phyloP scores from a whole-genome alignment of 2,888 invertebrate species.

The Drosophila parthenogenetica region DNA sequence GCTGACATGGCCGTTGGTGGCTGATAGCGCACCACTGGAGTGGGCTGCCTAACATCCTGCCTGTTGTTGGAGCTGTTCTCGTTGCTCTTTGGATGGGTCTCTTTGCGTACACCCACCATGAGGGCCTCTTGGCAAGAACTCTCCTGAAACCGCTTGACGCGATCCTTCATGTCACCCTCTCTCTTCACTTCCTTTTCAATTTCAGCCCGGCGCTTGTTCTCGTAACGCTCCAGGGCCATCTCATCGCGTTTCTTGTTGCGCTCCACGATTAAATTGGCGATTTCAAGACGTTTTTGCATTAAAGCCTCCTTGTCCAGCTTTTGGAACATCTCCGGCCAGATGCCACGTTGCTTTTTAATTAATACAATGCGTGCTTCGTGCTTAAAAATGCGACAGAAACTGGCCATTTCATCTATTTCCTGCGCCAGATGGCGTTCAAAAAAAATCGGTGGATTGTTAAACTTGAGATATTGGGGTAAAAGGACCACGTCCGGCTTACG shows the following conservation, averaged over 20 bases:
- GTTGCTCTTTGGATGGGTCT: conserved; percentile 63
- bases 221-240: conserved; percentile 77
- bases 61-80: conserved; percentile 25
- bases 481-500: conserved; percentile 83
- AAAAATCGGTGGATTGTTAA: conserved; percentile 84
- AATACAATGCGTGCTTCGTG: conserved; percentile 83
- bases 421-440: conserved; percentile 83
- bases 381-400: conserved; percentile 83
- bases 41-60: conserved; percentile 59
- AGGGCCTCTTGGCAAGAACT: conserved; percentile 78
- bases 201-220: conserved; percentile 81
- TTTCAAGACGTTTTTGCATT: conserved; percentile 81
- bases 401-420: conserved; percentile 83
- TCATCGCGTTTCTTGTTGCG: conserved; percentile 83
- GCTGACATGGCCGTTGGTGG: conserved; percentile 63
- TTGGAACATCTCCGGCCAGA: conserved; percentile 83
- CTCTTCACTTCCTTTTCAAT: conserved; percentile 82
- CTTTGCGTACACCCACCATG: conserved; percentile 78
- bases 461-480: conserved; percentile 82
- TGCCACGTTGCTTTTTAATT: conserved; percentile 79
- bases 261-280: conserved; percentile 80
- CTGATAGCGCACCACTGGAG: conserved; percentile 67
- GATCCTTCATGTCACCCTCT: conserved; percentile 81
- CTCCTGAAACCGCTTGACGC: conserved; percentile 80
- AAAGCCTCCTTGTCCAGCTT: conserved; percentile 80